Evolutionary conservation across 2,888 invertebrate genomes (phyloP), one percentile per base, ranked within the genome.

Genomic region (Drosophila eohydei): DNA sequence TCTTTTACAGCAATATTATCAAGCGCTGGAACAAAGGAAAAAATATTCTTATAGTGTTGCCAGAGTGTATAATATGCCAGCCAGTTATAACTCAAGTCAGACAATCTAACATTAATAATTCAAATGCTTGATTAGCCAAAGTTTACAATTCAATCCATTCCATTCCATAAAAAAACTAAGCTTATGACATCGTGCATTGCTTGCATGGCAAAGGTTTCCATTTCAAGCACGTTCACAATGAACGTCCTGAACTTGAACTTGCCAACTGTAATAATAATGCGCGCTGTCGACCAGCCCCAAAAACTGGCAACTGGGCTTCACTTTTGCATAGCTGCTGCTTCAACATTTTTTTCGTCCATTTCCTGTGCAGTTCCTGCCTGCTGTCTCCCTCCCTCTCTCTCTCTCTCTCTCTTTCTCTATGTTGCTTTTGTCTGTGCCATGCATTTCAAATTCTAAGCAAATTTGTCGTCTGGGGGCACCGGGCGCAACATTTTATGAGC

Each of bases 401-500:
- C 14, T 12, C 4, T 6, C 40, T 14, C 1, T n/a, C 26, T 11
- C 12, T 48, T 28, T n/a, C 63, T 55, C 44, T 21, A 12, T 34
- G 14, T 46, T 60, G 71, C 66, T 40, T 36, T 74, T 68, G 78
- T 67, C 71, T 75, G 72, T 66, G 88, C 79, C 79, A 51, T 74
- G 89, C 85, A 84, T 87, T 88, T 89, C 77, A 87, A 88, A 87
- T 87, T 84, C 89, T 87, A 87, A 86, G 86, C 86, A 87, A 87
- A 87, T 89, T 87, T 87, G 86, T 87, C 86, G 75, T 68, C 75
- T 74, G 65, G 73, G 80, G 71, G 71, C 73, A 67, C 50, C 34
- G 71, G 80, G 82, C 69, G 86, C 77, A 78, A 83, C 88, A 86
- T 85, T 86, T 89, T 87, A 89, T 89, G 84, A 85, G 87, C 89